phyloP scores from a whole-genome alignment of 2,888 invertebrate genomes.

The Epinotia ramella region DNA sequence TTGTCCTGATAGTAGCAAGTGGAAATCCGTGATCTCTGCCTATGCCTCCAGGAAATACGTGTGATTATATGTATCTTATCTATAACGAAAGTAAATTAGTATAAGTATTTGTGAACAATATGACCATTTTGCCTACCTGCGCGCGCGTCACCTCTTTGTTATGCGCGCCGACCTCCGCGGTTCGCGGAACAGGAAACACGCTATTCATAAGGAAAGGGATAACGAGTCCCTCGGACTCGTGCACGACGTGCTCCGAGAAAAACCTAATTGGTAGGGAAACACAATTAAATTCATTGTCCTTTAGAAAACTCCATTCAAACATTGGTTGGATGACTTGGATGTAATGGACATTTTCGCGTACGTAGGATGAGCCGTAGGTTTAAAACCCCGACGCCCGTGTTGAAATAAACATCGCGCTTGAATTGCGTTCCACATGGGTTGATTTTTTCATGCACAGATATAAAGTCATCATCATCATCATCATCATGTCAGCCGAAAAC shows the following conservation, averaged over 20 bases:
- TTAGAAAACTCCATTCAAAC: background rate
- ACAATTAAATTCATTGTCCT: background rate
- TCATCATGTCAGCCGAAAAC: too few relatives aligned
- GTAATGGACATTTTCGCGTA: background rate
- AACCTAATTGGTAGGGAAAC: constrained; percentile 24
- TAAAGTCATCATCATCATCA: background rate
- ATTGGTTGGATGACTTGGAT: background rate
- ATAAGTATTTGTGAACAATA: background rate
- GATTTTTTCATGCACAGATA: constrained; percentile 1
- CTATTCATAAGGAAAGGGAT: constrained; percentile 40
- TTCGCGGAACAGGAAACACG: constrained; percentile 44
- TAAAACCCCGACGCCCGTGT: constrained; percentile 7
- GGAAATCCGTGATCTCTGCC: too few relatives aligned
- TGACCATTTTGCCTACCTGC: constrained; percentile 26
- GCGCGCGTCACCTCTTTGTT: constrained; percentile 46
- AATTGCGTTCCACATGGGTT: background rate
- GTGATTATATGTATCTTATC: too few relatives aligned
- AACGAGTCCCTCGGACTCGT: constrained; percentile 32
- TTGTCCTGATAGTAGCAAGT: too few relatives aligned
- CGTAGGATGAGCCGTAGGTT: constrained; percentile 1
- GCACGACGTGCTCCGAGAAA: constrained; percentile 17
- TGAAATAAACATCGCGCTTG: background rate
- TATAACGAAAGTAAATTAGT: too few relatives aligned
- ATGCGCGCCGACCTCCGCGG: constrained; percentile 43
- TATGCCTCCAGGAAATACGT: too few relatives aligned